phyloP scores from a whole-genome alignment of 2,797 vertebrate genomes.

The Passerculus sandwichensis region DNA sequence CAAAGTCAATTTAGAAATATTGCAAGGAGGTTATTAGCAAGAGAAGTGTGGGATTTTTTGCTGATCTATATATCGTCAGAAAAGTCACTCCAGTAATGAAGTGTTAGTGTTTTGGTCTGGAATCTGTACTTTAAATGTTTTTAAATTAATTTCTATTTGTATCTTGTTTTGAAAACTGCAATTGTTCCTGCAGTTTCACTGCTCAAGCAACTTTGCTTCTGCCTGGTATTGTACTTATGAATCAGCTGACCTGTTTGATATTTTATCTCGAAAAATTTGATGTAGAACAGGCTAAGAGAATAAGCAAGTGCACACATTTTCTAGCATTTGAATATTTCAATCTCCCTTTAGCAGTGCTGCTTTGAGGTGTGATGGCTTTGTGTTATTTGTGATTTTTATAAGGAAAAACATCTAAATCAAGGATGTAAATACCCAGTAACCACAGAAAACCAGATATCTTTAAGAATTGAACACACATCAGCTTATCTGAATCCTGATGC shows the following conservation, averaged over 20 bases:
- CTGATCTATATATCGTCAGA: background rate
- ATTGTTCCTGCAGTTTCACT: background rate
- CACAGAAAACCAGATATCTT: background rate
- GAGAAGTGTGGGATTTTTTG: background rate
- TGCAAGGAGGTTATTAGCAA: background rate
- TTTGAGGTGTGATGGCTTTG: background rate
- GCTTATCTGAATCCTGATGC: background rate
- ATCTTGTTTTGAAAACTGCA: background rate
- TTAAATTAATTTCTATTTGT: background rate
- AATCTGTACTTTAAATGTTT: background rate
- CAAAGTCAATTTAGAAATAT: background rate
- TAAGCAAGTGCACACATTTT: background rate
- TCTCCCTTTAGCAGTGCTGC: background rate
- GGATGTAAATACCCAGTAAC: background rate
- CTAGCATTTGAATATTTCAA: background rate
- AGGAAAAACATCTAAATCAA: background rate
- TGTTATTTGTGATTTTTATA: background rate
- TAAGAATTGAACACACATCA: background rate
- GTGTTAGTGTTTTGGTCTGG: background rate
- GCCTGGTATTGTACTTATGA: background rate
- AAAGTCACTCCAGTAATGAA: background rate
- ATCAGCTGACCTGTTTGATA: background rate
- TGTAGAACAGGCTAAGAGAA: background rate
- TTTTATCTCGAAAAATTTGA: background rate
- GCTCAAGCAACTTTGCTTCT: background rate